Evolutionary conservation across 2,797 vertebrate genomes (phyloP).

Genomic region (Lutjanus argentimaculatus): DNA sequence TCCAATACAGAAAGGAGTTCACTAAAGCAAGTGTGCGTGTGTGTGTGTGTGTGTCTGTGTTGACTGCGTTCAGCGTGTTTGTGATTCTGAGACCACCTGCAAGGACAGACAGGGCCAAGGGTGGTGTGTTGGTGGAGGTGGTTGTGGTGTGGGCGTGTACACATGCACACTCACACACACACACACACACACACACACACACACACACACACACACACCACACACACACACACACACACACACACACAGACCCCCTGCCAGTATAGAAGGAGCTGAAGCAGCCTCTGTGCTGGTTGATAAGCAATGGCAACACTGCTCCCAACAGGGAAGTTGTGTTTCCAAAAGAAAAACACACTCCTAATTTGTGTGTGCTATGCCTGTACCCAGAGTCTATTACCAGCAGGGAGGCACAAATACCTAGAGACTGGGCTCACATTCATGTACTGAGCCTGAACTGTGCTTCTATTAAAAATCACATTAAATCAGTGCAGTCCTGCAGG

Average conservation of each 20-base stretch:
- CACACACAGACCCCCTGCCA: conserved; percentile 48
- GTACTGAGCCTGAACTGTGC: neutral
- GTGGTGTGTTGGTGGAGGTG: conserved; percentile 30
- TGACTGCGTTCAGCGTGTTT: neutral
- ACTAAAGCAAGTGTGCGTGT: neutral
- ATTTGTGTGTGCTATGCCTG: conserved; percentile 48
- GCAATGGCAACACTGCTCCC: conserved; percentile 42
- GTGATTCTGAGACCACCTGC: conserved; percentile 49
- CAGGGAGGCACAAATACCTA: conserved; percentile 32
- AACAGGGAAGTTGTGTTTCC: conserved; percentile 54
- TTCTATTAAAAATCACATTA: neutral
- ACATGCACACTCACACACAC: too few relatives aligned
- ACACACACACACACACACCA: conserved; percentile 19
- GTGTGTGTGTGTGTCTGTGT: neutral
- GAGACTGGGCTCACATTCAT: conserved; percentile 1
- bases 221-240: conserved; percentile 22
- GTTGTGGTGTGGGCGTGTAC: conserved; percentile 1
- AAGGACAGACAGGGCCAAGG: conserved; percentile 37
- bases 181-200: conserved; percentile 24
- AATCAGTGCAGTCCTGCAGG: neutral
- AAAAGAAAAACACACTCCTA: conserved; percentile 53
- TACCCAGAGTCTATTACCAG: conserved; percentile 28
- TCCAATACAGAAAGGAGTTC: neutral
- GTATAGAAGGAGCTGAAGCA: conserved; percentile 38
- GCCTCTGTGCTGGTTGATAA: conserved; percentile 62